Base-by-base conservation (phyloP, 1,140 invertebrate species). In the Lordiphosa stackelbergi region DNA sequence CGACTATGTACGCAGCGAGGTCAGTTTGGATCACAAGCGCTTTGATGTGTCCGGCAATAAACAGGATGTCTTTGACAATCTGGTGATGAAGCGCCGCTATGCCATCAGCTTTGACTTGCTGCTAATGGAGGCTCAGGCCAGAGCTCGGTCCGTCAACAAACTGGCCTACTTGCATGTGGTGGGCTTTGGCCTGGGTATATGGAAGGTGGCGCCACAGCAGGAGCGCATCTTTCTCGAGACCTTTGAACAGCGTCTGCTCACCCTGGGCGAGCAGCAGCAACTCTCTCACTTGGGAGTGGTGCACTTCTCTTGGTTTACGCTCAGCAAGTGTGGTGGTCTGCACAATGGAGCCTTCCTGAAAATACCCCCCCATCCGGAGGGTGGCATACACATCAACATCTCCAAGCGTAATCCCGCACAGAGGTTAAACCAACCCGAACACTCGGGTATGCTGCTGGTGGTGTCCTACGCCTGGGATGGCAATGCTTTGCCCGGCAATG, bases 391-490 rank as follows among this genome's bases (percentile, higher is more conserved):
- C 22, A 56, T 84, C 8, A 65, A 51, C 1, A 53, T 70, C 5
- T 73, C 74, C 0, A 16, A 36, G 0, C 46, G 87, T 6, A 77
- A 87, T 74, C 85, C 85, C 0, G 68, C 66, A 4, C 55, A 66
- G 0, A 88, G 87, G 41, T 53, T 88, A 36, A 19, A 19, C 19
- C 19, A 19, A 19, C 19, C 19, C 19, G 19, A 19, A 19, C 0
- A 3, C 2, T 36, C 68, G 46, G 12, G 69, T 34, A 73, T 92
- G 43, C 31, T 86, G 42, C 63, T 57, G 0, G 89, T 93, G 7
- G 90, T 92, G 4, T 92, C 90, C 1, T 93, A 93, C 64, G 91
- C 92, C 1, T 92, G 92, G 90, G 92, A 93, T 75, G 90, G 91
- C 6, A 93, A 93, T 69, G 89, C 92, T 1, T 88, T 92, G 49